These are phyloP conservation scores for Micromesistius poutassou DNA, from an alignment of 2,797 vertebrate genomes.

Conservation along the genomic window DNA sequence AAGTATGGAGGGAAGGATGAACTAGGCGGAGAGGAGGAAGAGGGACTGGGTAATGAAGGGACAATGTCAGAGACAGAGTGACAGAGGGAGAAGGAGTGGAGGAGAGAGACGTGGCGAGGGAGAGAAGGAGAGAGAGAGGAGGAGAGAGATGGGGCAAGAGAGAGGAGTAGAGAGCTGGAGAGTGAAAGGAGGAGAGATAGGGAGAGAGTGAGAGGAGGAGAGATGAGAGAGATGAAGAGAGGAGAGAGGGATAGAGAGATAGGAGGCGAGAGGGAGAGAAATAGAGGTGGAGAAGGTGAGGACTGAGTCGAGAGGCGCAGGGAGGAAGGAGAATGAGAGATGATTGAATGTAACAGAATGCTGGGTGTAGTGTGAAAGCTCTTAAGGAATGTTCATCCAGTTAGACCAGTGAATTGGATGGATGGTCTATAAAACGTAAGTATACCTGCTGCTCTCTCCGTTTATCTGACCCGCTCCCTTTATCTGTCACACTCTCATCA, in stretches of 20 bases:
- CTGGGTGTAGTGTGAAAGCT: background rate
- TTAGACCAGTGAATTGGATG: background rate
- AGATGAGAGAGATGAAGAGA: background rate
- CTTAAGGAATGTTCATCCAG: too few relatives aligned
- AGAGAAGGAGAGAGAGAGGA: background rate
- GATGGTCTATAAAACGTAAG: too few relatives aligned
- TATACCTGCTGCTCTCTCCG: too few relatives aligned
- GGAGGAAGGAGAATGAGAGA: background rate
- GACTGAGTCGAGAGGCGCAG: background rate
- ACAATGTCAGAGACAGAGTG: background rate
- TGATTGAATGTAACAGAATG: background rate
- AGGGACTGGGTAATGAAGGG: background rate
- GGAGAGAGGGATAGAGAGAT: background rate
- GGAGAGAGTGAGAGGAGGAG: background rate
- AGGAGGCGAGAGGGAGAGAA: too few relatives aligned
- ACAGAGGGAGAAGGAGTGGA: background rate
- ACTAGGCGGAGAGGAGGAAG: background rate
- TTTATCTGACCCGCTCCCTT: too few relatives aligned
- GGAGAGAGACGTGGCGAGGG: background rate
- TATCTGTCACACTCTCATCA: slow-evolving; percentile 8
- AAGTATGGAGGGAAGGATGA: background rate
- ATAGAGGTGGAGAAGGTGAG: background rate
- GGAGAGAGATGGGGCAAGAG: background rate
- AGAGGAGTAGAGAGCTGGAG: background rate
- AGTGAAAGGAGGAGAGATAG: background rate